Evolutionary conservation across 2,113 vertebrate genomes (phyloP).

Genomic region (Hyaena hyaena): DNA sequence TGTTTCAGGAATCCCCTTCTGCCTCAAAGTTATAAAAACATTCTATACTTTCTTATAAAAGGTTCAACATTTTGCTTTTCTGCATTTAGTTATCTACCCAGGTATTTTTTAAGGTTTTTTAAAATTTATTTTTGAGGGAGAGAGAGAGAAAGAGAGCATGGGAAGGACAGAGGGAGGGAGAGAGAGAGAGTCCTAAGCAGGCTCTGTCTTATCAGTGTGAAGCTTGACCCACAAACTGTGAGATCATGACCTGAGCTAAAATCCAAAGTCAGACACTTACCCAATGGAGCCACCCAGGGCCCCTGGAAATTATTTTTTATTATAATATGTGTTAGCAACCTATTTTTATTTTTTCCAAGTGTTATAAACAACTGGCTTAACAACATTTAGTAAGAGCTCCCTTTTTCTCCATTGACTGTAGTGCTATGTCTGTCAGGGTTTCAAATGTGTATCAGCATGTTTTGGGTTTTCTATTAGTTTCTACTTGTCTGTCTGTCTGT

Average conservation of each 20-base stretch:
- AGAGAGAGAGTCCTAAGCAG: no score
- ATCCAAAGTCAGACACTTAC: no score
- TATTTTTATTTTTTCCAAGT: constrained; percentile 12
- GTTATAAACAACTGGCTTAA: background rate
- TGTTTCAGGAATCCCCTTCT: background rate
- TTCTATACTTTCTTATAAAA: background rate
- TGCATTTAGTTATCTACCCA: background rate
- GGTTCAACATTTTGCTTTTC: background rate
- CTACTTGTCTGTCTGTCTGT: background rate
- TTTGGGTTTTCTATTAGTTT: background rate
- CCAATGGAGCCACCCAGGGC: no score
- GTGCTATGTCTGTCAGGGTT: background rate
- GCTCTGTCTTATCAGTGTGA: no score
- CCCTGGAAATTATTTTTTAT: background rate
- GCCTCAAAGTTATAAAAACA: background rate
- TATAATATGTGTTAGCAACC: background rate
- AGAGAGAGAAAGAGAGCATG: no score
- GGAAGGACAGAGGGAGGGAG: no score
- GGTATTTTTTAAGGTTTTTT: no score
- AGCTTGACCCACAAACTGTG: no score
- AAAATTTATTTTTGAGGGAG: no score
- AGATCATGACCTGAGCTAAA: no score
- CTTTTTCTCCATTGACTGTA: background rate
- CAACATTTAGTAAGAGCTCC: background rate
- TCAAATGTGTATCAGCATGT: background rate